A percentile compares a stretch with the other conserved stretches of the same genome.
phyloP scores from a whole-genome alignment of 2,797 vertebrate species.

The Mormyrus proboscirostris region DNA sequence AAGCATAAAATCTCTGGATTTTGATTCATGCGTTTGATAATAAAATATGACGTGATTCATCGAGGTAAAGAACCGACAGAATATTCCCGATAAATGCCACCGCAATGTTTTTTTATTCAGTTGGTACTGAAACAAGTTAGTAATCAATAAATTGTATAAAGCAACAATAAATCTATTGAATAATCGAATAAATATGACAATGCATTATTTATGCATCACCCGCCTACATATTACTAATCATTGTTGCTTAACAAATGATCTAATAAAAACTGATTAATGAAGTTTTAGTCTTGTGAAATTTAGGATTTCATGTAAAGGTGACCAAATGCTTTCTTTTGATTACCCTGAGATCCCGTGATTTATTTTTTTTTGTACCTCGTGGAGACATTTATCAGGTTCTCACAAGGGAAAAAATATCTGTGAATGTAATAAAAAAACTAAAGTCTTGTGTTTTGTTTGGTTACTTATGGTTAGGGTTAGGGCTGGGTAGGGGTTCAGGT shows the following conservation, averaged over 20 bases:
- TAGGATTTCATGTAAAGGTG: neutral
- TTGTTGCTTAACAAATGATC: neutral
- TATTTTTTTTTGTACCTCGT: neutral
- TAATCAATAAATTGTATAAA: neutral
- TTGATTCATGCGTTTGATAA: neutral
- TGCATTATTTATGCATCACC: constrained; percentile 28
- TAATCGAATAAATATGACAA: neutral
- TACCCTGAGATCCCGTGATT: neutral
- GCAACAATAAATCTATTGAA: neutral
- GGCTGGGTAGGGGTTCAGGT: neutral
- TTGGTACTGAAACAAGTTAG: neutral
- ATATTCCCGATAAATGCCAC: neutral
- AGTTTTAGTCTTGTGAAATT: neutral
- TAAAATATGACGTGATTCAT: neutral
- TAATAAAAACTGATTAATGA: neutral
- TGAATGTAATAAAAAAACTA: neutral
- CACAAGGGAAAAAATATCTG: neutral
- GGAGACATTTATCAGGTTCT: neutral
- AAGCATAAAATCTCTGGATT: neutral
- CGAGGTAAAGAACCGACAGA: neutral
- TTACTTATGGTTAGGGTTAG: neutral
- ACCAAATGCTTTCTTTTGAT: neutral
- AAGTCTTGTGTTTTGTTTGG: neutral
- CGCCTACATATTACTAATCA: neutral
- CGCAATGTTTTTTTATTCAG: neutral